Conservation (phyloP, 2,797 vertebrate genomes). For the Tiaroga cobitis region DNA sequence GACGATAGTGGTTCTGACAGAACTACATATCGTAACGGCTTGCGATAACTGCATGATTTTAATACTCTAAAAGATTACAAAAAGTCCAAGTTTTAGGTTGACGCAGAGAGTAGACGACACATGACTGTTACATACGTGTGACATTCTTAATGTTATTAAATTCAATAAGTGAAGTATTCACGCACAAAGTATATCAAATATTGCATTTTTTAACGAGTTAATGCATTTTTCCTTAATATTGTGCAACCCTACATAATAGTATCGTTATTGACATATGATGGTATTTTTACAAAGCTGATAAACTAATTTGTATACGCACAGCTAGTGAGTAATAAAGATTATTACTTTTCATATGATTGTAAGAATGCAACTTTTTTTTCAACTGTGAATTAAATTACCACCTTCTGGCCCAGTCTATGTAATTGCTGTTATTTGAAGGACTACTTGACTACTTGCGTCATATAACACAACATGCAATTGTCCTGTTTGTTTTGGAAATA, state of each 20-base stretch:
- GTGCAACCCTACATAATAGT: background rate
- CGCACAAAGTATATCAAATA: too few species aligned
- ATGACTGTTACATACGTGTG: too few species aligned
- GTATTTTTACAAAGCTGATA: background rate
- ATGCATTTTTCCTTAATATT: too few species aligned
- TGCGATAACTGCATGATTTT: too few species aligned
- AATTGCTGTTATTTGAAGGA: background rate
- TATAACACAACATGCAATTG: conserved; percentile 57
- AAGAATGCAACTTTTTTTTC: background rate
- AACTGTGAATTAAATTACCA: conserved; percentile 44
- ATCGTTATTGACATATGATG: background rate
- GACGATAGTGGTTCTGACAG: too few species aligned
- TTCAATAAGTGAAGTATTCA: too few species aligned
- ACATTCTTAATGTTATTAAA: too few species aligned
- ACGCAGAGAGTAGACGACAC: too few species aligned
- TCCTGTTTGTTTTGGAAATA: conserved; percentile 46
- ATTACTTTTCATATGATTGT: background rate
- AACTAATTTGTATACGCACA: background rate
- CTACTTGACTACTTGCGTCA: conserved; percentile 24
- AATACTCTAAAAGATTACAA: too few species aligned
- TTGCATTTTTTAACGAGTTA: too few species aligned
- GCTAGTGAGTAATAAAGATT: background rate
- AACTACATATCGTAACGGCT: too few species aligned
- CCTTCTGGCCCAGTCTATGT: conserved; percentile 62
- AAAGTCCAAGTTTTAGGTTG: too few species aligned